Evolutionary conservation across 2,888 invertebrate genomes (phyloP).

Genomic region (Erebia aethiops): DNA sequence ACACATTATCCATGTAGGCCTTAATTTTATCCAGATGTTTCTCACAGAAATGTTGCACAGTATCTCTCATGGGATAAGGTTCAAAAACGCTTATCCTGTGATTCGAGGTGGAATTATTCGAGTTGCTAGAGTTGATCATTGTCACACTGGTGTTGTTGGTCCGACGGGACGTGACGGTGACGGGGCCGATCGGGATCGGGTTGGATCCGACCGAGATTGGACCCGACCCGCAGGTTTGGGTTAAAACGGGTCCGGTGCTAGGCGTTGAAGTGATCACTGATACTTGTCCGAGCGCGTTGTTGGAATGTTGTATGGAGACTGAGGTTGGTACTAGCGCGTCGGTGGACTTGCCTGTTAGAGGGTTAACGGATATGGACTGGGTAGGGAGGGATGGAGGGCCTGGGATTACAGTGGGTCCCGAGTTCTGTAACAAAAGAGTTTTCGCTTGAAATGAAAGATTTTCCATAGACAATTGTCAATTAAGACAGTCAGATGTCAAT

Average conservation of each 20-base stretch:
- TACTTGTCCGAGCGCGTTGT: slow-evolving; percentile 69
- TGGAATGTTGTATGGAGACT: slow-evolving; percentile 71
- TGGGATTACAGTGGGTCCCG: slow-evolving; percentile 61
- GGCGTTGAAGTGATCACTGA: slow-evolving; percentile 50
- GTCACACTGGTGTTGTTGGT: slow-evolving; percentile 91
- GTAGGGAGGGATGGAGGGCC: slow-evolving; percentile 57
- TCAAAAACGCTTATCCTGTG: slow-evolving; percentile 92
- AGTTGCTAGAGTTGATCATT: slow-evolving; percentile 82
- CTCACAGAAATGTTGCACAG: slow-evolving; percentile 97
- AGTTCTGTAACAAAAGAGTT: slow-evolving; percentile 50
- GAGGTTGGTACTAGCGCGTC: slow-evolving; percentile 63
- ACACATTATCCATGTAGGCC: slow-evolving; percentile 94
- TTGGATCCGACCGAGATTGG: slow-evolving; percentile 42
- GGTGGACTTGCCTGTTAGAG: slow-evolving; percentile 68
- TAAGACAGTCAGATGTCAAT: too few species aligned
- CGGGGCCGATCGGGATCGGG: slow-evolving; percentile 79
- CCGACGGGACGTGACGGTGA: slow-evolving; percentile 84
- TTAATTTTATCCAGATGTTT: slow-evolving; percentile 96
- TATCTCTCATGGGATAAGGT: slow-evolving; percentile 95
- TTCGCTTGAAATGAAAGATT: neutral
- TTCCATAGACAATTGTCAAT: neutral
- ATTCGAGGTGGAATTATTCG: slow-evolving; percentile 67
- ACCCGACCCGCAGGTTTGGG: slow-evolving; percentile 30
- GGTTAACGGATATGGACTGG: slow-evolving; percentile 72
- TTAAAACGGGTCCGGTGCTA: slow-evolving; percentile 41